Percentiles rank a stretch among this genome's conserved stretches.
phyloP scores from a whole-genome alignment of 37 sponge, comb jelly and placozoan species.

The Aplysina aerophoba region DNA sequence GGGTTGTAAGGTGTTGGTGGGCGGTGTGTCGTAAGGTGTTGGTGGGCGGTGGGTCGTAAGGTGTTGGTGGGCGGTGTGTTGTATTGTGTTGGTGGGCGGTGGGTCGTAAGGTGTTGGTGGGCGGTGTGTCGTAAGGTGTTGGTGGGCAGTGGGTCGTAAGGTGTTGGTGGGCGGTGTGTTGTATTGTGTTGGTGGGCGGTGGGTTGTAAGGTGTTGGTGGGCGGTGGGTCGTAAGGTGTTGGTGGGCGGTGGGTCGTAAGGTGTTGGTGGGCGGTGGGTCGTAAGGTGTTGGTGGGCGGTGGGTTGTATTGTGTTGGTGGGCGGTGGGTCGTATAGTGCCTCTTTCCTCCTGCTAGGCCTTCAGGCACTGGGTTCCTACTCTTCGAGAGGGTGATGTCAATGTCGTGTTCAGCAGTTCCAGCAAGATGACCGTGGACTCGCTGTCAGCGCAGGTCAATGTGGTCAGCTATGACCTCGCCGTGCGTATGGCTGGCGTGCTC shows the following conservation, averaged over 20 bases:
- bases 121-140: too few species aligned
- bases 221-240: too few species aligned
- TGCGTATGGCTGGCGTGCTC: constrained; percentile 44
- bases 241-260: not conserved
- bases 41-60: too few species aligned
- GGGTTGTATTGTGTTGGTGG: not conserved
- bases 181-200: too few species aligned
- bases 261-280: not conserved
- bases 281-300: not conserved
- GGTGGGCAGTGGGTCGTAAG: too few species aligned
- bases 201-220: too few species aligned
- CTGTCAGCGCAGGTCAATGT: constrained; percentile 51
- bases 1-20: too few species aligned
- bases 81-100: too few species aligned
- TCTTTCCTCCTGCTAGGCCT: constrained; percentile 45
- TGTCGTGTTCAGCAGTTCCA: constrained; percentile 49
- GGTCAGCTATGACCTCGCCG: constrained; percentile 76
- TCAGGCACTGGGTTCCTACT: constrained; percentile 79
- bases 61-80: too few species aligned
- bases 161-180: too few species aligned
- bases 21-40: too few species aligned
- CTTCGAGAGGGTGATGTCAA: constrained; percentile 65
- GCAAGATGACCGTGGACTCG: not conserved
- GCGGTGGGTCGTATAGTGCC: not conserved
- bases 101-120: not conserved